phyloP scores from a whole-genome alignment of 2,797 vertebrate genomes.

The Ctenochaetus hawaiiensis region DNA sequence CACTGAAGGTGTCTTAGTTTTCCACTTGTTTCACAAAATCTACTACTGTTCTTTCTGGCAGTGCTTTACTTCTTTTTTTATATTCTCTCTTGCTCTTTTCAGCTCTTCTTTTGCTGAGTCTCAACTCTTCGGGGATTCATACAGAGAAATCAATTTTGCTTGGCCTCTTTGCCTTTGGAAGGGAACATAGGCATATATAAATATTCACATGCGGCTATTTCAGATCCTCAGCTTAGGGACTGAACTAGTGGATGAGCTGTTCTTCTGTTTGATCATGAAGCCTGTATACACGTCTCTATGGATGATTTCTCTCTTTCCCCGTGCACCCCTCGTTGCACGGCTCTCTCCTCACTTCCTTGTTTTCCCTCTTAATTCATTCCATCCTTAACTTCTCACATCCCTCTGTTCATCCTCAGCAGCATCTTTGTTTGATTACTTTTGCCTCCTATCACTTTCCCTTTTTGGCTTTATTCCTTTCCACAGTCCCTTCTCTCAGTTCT shows the following conservation, averaged over 20 bases:
- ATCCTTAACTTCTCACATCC: slow-evolving; percentile 14
- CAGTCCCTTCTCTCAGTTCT: neutral
- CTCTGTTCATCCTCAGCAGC: slow-evolving; percentile 12
- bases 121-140: slow-evolving; percentile 74
- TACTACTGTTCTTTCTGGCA: slow-evolving; percentile 15
- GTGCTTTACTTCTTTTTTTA: slow-evolving; percentile 30
- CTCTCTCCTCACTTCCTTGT: slow-evolving; percentile 27
- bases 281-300: slow-evolving; percentile 67
- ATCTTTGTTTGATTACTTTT: slow-evolving; percentile 1
- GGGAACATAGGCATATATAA: slow-evolving; percentile 79
- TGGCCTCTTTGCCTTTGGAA: slow-evolving; percentile 79
- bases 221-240: slow-evolving; percentile 79
- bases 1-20: slow-evolving; percentile 32
- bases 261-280: slow-evolving; percentile 77
- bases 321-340: slow-evolving; percentile 19
- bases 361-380: slow-evolving; percentile 36
- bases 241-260: slow-evolving; percentile 76
- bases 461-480: neutral
- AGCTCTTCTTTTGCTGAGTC: slow-evolving; percentile 60
- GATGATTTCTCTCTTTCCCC: slow-evolving; percentile 56
- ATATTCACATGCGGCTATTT: slow-evolving; percentile 83
- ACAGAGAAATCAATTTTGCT: slow-evolving; percentile 80
- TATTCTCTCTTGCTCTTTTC: slow-evolving; percentile 41
- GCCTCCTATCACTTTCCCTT: neutral
- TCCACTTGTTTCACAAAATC: slow-evolving; percentile 43